Evolutionary conservation across 2,113 vertebrate species (phyloP), one percentile per base, ranked within the genome.

Genomic region (Nannobrachium achirus): DNA sequence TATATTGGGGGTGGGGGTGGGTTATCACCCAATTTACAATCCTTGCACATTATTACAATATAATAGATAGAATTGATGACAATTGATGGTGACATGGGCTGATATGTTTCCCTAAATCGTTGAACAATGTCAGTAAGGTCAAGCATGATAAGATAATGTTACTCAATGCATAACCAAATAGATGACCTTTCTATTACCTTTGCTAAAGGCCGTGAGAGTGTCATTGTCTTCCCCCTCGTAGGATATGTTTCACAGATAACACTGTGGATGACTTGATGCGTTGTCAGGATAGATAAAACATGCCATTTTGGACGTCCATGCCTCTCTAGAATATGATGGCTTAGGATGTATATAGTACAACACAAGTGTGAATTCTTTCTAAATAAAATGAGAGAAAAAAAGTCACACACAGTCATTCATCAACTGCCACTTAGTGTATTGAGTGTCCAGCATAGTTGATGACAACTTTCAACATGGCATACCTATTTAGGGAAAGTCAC

Each of bases 101-200:
- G 42, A 63, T 71, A 33, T 53, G 75, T 66, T 52, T 45, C 57
- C 33, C 53, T 76, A 51, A 75, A 69, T 51, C 45, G 41, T 51
- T 69, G 71, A 58, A 0, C 69, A 44, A 84, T 90, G 78, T 89
- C 83, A 87, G 18, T 61, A 73, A 79, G 59, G 61, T 84, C 56
- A 75, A 41, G 69, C 53, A 57, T 67, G 20, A 83, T 67, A 51
- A 79, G 71, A 71, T 70, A 81, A 86, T 50, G 39, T 7, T 59
- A 15, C 49, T 61, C 62, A 57, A 63, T 53, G 71, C 56, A 70
- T 66, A 62, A 64, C 76, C 66, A 67, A 78, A 79, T 8, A 56
- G 83, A 85, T 89, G 83, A 85, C 91, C 90, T 93, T 92, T 91
- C 66, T 81, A n/a, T 73, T 76, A 58, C 45, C 62, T 50, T 52